Conservation (phyloP, 2,888 invertebrate genomes). For the Leptarthrus brevirostris region DNA sequence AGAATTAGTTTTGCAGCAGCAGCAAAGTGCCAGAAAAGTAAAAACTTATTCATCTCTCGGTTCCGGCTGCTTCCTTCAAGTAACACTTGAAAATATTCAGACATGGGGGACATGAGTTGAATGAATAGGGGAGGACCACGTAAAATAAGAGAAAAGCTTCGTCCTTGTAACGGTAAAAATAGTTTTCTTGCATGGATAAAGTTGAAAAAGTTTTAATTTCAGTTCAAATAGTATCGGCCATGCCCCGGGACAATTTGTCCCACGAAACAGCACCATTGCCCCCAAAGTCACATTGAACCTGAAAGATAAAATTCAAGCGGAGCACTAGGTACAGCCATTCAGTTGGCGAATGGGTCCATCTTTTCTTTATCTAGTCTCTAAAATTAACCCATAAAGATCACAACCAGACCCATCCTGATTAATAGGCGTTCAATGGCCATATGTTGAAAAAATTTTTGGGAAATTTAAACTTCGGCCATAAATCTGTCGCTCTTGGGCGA, state of each 20-base stretch:
- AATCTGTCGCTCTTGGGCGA: background rate
- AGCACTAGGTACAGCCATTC: background rate
- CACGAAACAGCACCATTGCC: background rate
- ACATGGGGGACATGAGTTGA: background rate
- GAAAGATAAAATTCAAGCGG: background rate
- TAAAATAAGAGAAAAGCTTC: background rate
- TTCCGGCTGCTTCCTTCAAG: background rate
- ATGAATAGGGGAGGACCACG: background rate
- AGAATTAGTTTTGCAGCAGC: background rate
- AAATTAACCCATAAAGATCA: slow-evolving; percentile 1
- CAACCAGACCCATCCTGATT: background rate
- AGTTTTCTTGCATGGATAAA: slow-evolving; percentile 8
- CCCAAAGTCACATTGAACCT: background rate
- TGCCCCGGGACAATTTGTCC: background rate
- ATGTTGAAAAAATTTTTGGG: background rate
- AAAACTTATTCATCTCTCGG: slow-evolving; percentile 11
- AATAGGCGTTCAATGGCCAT: background rate
- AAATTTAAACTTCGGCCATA: background rate
- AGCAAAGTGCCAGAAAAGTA: background rate
- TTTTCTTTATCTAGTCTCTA: background rate
- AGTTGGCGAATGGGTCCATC: background rate
- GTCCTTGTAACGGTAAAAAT: slow-evolving; percentile 21
- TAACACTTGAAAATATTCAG: background rate
- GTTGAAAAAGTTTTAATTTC: slow-evolving; percentile 17
- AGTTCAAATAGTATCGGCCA: slow-evolving; percentile 14